These are phyloP conservation scores for Ceratina japonica DNA, from an alignment of 1,140 invertebrate genomes.

Conservation along the genomic window DNA sequence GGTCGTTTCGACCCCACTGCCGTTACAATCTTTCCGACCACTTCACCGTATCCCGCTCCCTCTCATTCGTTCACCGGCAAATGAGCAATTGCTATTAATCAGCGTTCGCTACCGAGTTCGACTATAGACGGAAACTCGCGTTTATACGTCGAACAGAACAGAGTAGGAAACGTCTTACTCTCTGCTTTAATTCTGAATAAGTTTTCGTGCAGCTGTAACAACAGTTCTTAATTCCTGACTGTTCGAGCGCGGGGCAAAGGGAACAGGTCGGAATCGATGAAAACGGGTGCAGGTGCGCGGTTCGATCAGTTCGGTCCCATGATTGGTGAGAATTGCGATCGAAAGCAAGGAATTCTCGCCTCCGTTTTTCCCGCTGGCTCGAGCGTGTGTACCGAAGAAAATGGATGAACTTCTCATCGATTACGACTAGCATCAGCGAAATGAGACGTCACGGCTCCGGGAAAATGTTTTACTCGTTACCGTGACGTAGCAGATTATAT, in stretches of 20 bases:
- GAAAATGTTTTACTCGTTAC: not conserved
- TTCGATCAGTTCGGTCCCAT: conserved; percentile 9
- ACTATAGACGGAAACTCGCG: too few relatives aligned
- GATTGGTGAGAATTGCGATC: conserved; percentile 10
- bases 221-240: conserved; percentile 19
- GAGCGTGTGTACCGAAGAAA: not conserved
- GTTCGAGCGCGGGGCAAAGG: too few relatives aligned
- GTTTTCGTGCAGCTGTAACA: not conserved
- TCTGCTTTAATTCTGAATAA: not conserved
- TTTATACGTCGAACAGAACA: not conserved
- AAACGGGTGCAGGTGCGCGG: conserved; percentile 27
- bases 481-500: not conserved
- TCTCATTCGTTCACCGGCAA: conserved; percentile 6
- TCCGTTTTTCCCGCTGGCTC: not conserved
- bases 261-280: not conserved
- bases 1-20: conserved; percentile 49
- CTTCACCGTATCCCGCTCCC: conserved; percentile 15
- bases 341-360: conserved; percentile 10
- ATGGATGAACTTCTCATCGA: not conserved
- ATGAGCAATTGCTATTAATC: conserved; percentile 22
- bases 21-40: conserved; percentile 19
- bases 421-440: not conserved
- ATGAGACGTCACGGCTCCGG: not conserved
- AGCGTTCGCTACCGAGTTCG: too few relatives aligned
- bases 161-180: not conserved